Evolutionary conservation across 2,888 invertebrate species (phyloP), one percentile per base, ranked within the genome.

Genomic region (Physocephala rufipes): DNA sequence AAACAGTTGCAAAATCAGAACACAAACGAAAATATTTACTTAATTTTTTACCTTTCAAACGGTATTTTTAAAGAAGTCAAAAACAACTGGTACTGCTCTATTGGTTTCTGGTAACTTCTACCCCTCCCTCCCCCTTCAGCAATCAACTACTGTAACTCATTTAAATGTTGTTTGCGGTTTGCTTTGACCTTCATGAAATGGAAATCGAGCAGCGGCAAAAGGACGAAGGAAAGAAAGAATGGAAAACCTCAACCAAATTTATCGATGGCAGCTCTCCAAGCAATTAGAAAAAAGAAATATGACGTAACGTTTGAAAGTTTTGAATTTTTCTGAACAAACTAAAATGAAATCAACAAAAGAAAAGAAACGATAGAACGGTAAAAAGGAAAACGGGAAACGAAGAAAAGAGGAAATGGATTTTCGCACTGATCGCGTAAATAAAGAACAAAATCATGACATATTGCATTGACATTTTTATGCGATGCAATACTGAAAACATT

Each of bases 351-450:
- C 21, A 36, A 21, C 62, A 36, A 19, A 62, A 16, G 36, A 45
- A 19, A 21, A 21, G 9, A 21, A 21, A 53, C n/a, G n/a, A n/a
- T n/a, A n/a, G n/a, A 53, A 4, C 1, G 36, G 30, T 2, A 15
- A 45, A 49, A 63, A 24, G 15, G 26, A 15, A 63, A 63, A 45
- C 2, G 16, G 16, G 26, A 62, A 36, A n/a, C 43, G 21, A n/a
- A 43, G 51, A 28, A 61, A 61, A 61, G 30, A 61, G 63, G 26
- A 63, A 26, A 16, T 45, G 47, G 47, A 45, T 63, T 63, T 47
- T 16, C 24, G 16, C 26, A 63, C 24, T 45, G 21, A 63, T 16
- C 63, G 26, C 63, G 63, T 63, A 47, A 63, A 63, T 63, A 63
- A 45, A 24, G 63, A 45, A 16, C 15, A 9, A 26, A 47, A 43